Evolutionary conservation across 2,797 vertebrate species (phyloP).

Genomic region (Graptemys geographica): DNA sequence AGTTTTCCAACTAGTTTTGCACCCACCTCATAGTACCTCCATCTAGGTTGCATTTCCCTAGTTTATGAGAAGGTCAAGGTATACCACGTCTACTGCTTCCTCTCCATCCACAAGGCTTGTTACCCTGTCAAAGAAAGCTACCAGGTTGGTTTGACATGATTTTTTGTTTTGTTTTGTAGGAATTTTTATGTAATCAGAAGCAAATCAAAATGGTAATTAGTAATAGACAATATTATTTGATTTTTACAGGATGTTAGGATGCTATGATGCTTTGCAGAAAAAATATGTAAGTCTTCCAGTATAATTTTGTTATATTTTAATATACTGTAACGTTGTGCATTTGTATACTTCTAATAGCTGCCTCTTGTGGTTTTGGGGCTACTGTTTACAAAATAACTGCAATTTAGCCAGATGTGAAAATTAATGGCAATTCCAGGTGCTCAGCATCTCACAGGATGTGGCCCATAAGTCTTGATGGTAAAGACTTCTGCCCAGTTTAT

Average conservation of each 20-base stretch:
- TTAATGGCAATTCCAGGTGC: not conserved
- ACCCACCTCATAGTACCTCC: too few species aligned
- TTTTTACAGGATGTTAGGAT: constrained; percentile 92
- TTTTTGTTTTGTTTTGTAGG: not conserved
- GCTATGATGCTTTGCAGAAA: constrained; percentile 95
- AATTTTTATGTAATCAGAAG: not conserved
- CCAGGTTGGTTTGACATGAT: too few species aligned
- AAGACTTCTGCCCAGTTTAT: not conserved
- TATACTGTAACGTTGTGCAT: rapidly evolving
- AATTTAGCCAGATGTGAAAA: not conserved
- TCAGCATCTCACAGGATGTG: not conserved
- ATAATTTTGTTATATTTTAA: not conserved
- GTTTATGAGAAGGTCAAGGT: too few species aligned
- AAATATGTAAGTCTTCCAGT: constrained; percentile 91
- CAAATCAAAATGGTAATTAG: not conserved
- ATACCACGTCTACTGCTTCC: too few species aligned
- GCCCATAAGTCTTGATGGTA: not conserved
- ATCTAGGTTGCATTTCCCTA: too few species aligned
- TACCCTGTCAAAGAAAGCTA: too few species aligned
- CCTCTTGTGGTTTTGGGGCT: rapidly evolving
- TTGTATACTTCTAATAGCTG: rapidly evolving
- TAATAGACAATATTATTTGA: not conserved
- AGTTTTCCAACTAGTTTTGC: too few species aligned
- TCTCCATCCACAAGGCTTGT: too few species aligned
- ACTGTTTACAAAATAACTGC: not conserved